A percentile compares a stretch with the other conserved stretches of the same genome.
phyloP scores from a whole-genome alignment of 2,113 vertebrate species.

The Pelobates fuscus region DNA sequence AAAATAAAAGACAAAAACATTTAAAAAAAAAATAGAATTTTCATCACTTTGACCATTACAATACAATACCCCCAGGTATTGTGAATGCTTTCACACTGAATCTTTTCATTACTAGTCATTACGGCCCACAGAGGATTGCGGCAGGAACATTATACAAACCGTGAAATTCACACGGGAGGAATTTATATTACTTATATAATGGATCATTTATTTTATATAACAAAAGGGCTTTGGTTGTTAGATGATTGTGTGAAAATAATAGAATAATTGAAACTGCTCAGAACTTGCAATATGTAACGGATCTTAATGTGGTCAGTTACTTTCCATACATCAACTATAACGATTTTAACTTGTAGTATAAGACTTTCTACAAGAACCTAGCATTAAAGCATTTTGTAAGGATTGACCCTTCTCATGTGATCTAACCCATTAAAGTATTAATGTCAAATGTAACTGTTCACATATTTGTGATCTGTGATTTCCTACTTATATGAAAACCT shows the following conservation, averaged over 20 bases:
- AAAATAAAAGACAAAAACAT: no score
- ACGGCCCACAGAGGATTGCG: constrained; percentile 3
- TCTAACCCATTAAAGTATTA: constrained; percentile 3
- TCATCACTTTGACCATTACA: no score
- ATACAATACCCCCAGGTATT: constrained; percentile 4
- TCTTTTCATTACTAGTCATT: constrained; percentile 21
- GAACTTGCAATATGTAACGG: constrained; percentile 18
- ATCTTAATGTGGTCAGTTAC: constrained; percentile 10
- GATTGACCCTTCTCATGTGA: not conserved
- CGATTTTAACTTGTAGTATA: not conserved
- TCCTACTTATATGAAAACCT: not conserved
- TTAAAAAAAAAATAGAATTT: no score
- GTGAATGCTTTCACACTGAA: constrained; percentile 11
- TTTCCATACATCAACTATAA: constrained; percentile 7
- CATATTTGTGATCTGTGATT: not conserved
- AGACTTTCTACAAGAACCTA: not conserved
- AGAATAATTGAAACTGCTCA: constrained; percentile 28
- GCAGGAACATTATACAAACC: constrained; percentile 3
- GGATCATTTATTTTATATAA: constrained; percentile 28
- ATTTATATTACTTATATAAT: constrained; percentile 26
- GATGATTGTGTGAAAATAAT: constrained; percentile 22
- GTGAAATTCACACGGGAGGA: constrained; percentile 10
- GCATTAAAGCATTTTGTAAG: not conserved
- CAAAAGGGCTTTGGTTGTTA: constrained; percentile 1
- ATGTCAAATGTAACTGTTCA: not conserved